Base-by-base conservation (phyloP, 2,888 invertebrate genomes). In the Lasius fuliginosus region DNA sequence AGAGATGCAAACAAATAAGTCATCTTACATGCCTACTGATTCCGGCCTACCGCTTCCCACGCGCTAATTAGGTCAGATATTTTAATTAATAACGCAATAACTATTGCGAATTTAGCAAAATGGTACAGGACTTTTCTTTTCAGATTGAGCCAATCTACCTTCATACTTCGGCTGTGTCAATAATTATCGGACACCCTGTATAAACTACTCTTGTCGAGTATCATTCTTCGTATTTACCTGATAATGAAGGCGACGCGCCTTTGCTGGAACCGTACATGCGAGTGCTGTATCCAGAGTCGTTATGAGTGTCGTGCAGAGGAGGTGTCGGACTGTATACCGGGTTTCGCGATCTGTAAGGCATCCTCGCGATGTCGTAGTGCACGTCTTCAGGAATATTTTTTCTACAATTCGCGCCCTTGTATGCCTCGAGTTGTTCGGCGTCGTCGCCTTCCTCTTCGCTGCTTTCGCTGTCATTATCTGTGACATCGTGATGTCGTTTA, bases 221-320 rank as follows among this genome's bases (percentile, higher is more conserved):
- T 33, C 5, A 27, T 30, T 12, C 42, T 33, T 46, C 15, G 11
- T 15, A 46, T 75, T 71, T 89, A 93, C 94, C 94, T 53, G 97
- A 97, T 69, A 97, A 95, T 93, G 97, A 97, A 2, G 97, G 97
- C n/a, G 97, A 97, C 42, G 97, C 97, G 0, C 97, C 97, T 92
- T 97, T 97, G 9, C 97, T 97, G 88, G 97, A 97, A 0, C 97
- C 97, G 88, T 97, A 97, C 90, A 97, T 97, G 92, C 97, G 97
- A 58, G 98, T 98, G 91, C 98, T 98, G 94, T 98, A 98, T 0
- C 98, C 98, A 0, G 98, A 98, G 95, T 98, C 98, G 89, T 98
- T 98, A 93, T 97, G 98, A 0, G 97, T 96, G 91, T 97, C 97
- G 93, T 89, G 95, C 90, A 87, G 93, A 83, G 87, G 94, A 68